Percentiles rank a stretch among this genome's conserved stretches.
Evolutionary conservation across 2,888 invertebrate species (phyloP).

Genomic region (Eupithecia centaureata): DNA sequence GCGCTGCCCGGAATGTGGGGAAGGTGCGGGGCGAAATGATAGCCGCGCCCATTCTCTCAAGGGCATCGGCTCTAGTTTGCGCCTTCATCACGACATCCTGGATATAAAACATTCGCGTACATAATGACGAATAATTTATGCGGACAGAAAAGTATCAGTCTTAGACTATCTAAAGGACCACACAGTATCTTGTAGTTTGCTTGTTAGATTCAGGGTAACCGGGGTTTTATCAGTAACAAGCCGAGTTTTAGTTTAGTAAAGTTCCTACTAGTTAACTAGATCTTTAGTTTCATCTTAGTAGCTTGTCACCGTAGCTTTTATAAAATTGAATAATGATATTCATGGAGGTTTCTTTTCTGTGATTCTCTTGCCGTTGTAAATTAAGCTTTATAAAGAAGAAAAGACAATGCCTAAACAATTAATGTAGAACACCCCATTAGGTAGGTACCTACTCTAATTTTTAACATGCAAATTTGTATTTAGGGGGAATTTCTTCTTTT

Average conservation of each 20-base stretch:
- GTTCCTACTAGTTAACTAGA: background rate
- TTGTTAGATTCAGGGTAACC: conserved; percentile 24
- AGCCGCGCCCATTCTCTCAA: too few relatives aligned
- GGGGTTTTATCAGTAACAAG: conserved; percentile 13
- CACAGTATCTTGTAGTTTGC: conserved; percentile 48
- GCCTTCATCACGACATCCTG: conserved; percentile 78
- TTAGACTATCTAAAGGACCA: conserved; percentile 61
- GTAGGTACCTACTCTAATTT: too few relatives aligned
- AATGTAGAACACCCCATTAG: too few relatives aligned
- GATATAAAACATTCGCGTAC: conserved; percentile 74
- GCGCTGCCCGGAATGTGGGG: too few relatives aligned
- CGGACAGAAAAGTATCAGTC: conserved; percentile 72
- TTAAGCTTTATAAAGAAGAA: too few relatives aligned
- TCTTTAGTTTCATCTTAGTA: background rate
- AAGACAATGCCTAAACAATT: too few relatives aligned
- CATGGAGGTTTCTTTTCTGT: too few relatives aligned
- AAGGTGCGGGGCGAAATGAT: too few relatives aligned
- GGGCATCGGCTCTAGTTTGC: too few relatives aligned
- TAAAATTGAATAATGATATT: background rate
- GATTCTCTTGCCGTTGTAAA: too few relatives aligned
- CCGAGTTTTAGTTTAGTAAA: conserved; percentile 4
- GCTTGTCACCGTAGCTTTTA: background rate
- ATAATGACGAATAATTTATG: conserved; percentile 78
- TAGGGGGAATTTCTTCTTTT: too few relatives aligned
- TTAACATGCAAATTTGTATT: too few relatives aligned